Evolutionary conservation across 2,113 vertebrate genomes (phyloP).

Genomic region (Pardalotus punctatus): DNA sequence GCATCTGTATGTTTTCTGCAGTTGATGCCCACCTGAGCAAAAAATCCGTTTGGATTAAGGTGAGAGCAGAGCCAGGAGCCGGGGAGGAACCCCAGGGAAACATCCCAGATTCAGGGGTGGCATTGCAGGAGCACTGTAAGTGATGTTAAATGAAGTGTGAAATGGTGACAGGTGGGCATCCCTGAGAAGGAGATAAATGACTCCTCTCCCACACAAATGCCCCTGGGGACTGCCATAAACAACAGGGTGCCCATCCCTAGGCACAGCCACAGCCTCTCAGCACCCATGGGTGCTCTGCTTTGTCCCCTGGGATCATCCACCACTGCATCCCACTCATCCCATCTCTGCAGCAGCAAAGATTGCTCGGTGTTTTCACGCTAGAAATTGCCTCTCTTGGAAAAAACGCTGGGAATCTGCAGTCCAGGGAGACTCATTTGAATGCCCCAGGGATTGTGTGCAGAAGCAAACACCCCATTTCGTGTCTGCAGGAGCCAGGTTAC

Average conservation of each 20-base stretch:
- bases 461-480: neutral
- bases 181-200: neutral
- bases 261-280: neutral
- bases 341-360: neutral
- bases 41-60: neutral
- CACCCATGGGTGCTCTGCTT: neutral
- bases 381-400: neutral
- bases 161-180: neutral
- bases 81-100: neutral
- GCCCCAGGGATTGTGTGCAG: neutral
- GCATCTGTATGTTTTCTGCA: neutral
- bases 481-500: neutral
- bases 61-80: neutral
- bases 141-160: neutral
- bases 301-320: neutral
- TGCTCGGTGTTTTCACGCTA: neutral
- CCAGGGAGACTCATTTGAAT: neutral
- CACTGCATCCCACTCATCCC: neutral
- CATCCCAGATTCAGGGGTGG: neutral
- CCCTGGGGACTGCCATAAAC: neutral
- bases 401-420: neutral
- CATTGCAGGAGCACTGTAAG: rapidly evolving
- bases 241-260: rapidly evolving
- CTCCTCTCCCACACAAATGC: neutral
- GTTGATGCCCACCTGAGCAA: neutral